Conservation (phyloP, 2,888 invertebrate species). For the Leptopterna dolabrata region DNA sequence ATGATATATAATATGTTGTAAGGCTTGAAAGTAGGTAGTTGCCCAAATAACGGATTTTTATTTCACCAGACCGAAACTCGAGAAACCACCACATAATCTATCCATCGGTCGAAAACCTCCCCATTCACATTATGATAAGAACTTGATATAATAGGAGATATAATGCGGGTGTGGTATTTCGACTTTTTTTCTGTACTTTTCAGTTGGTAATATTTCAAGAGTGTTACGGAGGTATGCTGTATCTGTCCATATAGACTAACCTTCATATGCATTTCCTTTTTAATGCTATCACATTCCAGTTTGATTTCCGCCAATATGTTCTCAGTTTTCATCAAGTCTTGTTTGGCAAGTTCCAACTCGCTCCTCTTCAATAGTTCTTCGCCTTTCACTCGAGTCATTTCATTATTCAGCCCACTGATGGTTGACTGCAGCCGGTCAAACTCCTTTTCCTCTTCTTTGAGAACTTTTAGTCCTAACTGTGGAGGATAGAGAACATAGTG, state of each 20-base stretch:
- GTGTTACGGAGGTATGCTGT: background rate
- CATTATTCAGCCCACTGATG: conserved; percentile 68
- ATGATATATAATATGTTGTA: no score
- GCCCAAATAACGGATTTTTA: no score
- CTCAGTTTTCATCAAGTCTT: conserved; percentile 48
- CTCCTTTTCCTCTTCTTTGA: conserved; percentile 53
- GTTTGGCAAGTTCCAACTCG: conserved; percentile 47
- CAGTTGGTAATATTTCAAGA: no score
- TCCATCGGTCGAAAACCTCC: no score
- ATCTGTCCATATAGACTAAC: background rate
- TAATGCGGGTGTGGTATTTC: no score
- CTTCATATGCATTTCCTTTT: conserved; percentile 36
- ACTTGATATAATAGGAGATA: no score
- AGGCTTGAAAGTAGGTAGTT: no score
- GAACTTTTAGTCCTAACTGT: conserved; percentile 56
- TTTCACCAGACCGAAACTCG: no score
- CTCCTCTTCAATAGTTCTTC: conserved; percentile 38
- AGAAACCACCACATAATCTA: no score
- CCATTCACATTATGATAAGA: no score
- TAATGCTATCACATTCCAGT: conserved; percentile 35
- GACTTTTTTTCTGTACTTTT: no score
- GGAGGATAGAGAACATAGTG: background rate
- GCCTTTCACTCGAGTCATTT: conserved; percentile 64
- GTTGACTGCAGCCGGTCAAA: conserved; percentile 46
- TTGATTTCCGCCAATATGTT: conserved; percentile 30